phyloP scores from a whole-genome alignment of 2,888 invertebrate species.

The Oscheius sp. region DNA sequence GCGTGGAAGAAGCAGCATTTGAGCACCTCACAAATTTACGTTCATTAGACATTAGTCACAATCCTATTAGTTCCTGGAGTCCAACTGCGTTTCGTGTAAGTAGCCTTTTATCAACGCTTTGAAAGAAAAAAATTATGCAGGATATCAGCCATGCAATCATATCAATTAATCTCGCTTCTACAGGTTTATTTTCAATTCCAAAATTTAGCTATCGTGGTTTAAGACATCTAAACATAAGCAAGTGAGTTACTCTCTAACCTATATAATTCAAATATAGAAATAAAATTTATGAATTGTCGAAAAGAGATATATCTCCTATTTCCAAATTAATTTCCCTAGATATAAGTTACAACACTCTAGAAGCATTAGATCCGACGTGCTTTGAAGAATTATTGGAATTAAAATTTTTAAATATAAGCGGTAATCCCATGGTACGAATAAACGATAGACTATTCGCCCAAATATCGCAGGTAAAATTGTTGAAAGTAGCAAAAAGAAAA shows the following conservation, averaged over 20 bases:
- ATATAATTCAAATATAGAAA: conserved; percentile 53
- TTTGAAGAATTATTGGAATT: conserved; percentile 62
- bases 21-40: conserved; percentile 58
- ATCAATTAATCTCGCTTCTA: conserved; percentile 66
- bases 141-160: conserved; percentile 63
- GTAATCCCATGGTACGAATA: conserved; percentile 60
- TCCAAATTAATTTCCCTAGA: conserved; percentile 56
- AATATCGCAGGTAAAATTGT: conserved; percentile 52
- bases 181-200: conserved; percentile 71
- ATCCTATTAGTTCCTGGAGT: conserved; percentile 72
- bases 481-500: neutral
- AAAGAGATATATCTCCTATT: conserved; percentile 57
- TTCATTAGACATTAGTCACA: conserved; percentile 66
- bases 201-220: conserved; percentile 60
- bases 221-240: conserved; percentile 66
- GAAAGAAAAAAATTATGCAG: conserved; percentile 39
- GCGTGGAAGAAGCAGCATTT: conserved; percentile 70
- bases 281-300: conserved; percentile 66
- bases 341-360: conserved; percentile 64
- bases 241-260: conserved; percentile 41
- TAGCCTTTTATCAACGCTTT: neutral
- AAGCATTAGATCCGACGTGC: conserved; percentile 51
- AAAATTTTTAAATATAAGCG: conserved; percentile 66
- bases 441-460: conserved; percentile 57
- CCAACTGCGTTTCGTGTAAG: conserved; percentile 67